Percentiles rank a stretch among this genome's conserved stretches.
Conservation (phyloP, 2,113 vertebrate species). For the Cyprinus carpio region DNA sequence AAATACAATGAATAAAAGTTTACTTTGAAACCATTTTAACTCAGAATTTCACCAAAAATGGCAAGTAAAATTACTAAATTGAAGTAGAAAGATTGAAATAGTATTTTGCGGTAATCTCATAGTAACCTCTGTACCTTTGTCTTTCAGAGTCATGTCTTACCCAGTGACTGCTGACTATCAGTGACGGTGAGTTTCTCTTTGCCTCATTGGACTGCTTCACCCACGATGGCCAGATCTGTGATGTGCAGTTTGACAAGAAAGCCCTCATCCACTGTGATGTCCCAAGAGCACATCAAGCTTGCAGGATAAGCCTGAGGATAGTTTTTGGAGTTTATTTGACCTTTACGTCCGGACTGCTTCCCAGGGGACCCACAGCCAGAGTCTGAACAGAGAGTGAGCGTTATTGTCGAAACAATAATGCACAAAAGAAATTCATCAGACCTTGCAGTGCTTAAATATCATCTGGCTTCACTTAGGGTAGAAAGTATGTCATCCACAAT, state of each 20-base stretch:
- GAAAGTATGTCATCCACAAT: neutral
- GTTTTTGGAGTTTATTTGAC: constrained; percentile 68
- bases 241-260: constrained; percentile 71
- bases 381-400: constrained; percentile 31
- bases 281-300: constrained; percentile 69
- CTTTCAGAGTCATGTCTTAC: constrained; percentile 49
- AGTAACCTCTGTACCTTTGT: neutral
- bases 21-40: no score
- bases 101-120: no score
- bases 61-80: neutral
- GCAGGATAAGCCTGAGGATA: constrained; percentile 73
- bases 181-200: constrained; percentile 69
- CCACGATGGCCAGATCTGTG: constrained; percentile 70
- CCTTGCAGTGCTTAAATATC: constrained; percentile 21
- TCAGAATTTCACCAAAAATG: no score
- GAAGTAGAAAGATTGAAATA: no score
- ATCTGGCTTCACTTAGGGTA: constrained; percentile 1
- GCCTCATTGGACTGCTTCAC: constrained; percentile 68
- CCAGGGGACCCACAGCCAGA: constrained; percentile 63
- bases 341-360: constrained; percentile 67
- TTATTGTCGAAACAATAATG: neutral
- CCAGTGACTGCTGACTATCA: constrained; percentile 69
- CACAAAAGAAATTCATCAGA: neutral
- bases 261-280: constrained; percentile 69
- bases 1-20: neutral